Conservation (phyloP, 2,888 invertebrate species). For the Lissonota sp. region DNA sequence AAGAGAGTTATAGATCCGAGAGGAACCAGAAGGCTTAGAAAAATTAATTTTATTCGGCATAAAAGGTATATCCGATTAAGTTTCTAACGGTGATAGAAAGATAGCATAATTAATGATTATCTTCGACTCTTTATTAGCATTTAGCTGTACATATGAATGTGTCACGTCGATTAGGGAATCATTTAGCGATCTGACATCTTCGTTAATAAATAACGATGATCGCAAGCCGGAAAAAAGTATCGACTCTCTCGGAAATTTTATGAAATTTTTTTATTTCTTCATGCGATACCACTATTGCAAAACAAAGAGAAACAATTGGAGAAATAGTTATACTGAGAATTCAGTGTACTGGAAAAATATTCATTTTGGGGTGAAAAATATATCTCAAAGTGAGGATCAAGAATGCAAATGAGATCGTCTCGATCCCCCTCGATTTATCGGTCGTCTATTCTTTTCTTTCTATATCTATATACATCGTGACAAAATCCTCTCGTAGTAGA, state of each 20-base stretch:
- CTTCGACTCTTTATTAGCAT: slow-evolving; percentile 19
- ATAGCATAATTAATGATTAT: slow-evolving; percentile 48
- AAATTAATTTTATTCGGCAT: too few relatives aligned
- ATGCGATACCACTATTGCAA: not conserved
- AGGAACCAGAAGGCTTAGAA: not conserved
- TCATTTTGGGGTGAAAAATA: slow-evolving; percentile 70
- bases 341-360: slow-evolving; percentile 6
- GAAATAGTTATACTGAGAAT: not conserved
- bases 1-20: slow-evolving; percentile 2
- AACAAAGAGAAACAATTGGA: not conserved
- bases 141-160: not conserved
- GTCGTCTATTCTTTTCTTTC: slow-evolving; percentile 21
- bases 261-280: too few relatives aligned
- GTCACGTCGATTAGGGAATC: slow-evolving; percentile 4
- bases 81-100: too few relatives aligned
- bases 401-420: slow-evolving; percentile 73
- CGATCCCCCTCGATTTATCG: slow-evolving; percentile 70
- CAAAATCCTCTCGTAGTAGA: slow-evolving; percentile 50
- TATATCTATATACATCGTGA: slow-evolving; percentile 24
- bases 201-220: too few relatives aligned
- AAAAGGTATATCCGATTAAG: too few relatives aligned
- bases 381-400: slow-evolving; percentile 74
- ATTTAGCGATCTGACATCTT: not conserved
- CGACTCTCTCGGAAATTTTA: too few relatives aligned
- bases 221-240: too few relatives aligned